A percentile compares a stretch with the other conserved stretches of the same genome.
These are phyloP conservation scores for Ochotona curzoniae DNA, from an alignment of 2,113 vertebrate species.

Conservation along the genomic window DNA sequence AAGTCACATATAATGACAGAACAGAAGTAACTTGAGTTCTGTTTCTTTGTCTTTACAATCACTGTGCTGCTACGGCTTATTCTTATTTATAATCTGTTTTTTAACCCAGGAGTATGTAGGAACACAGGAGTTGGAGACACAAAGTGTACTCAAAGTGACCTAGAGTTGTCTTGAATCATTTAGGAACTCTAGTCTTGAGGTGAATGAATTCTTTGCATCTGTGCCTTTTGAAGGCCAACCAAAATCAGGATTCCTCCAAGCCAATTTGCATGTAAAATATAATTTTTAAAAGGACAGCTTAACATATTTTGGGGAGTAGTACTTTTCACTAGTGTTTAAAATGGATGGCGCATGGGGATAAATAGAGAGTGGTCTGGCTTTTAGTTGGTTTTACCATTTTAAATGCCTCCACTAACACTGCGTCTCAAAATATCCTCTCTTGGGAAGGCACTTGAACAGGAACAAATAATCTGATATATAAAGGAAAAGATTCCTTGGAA, in stretches of 20 bases:
- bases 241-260: neutral
- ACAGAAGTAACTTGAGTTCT: slow-evolving; percentile 12
- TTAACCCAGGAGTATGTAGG: slow-evolving; percentile 1
- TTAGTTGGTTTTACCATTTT: slow-evolving; percentile 10
- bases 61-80: neutral
- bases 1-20: neutral
- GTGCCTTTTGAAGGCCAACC: neutral
- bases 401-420: neutral
- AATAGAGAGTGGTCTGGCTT: neutral
- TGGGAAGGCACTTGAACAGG: neutral
- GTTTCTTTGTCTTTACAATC: slow-evolving; percentile 34
- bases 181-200: slow-evolving; percentile 26
- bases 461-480: neutral
- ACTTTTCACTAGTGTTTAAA: neutral
- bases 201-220: neutral
- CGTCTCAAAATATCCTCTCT: neutral
- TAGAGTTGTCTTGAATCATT: neutral
- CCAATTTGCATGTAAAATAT: neutral
- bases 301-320: neutral
- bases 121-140: neutral
- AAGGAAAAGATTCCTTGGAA: neutral
- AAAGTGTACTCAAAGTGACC: neutral
- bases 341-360: neutral
- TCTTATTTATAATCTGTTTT: slow-evolving; percentile 28
- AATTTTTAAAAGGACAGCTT: slow-evolving; percentile 30